A percentile compares a stretch with the other conserved stretches of the same genome.
These are phyloP conservation scores for Neodiprion virginianus DNA, from an alignment of 1,140 invertebrate species.

Conservation along the genomic window DNA sequence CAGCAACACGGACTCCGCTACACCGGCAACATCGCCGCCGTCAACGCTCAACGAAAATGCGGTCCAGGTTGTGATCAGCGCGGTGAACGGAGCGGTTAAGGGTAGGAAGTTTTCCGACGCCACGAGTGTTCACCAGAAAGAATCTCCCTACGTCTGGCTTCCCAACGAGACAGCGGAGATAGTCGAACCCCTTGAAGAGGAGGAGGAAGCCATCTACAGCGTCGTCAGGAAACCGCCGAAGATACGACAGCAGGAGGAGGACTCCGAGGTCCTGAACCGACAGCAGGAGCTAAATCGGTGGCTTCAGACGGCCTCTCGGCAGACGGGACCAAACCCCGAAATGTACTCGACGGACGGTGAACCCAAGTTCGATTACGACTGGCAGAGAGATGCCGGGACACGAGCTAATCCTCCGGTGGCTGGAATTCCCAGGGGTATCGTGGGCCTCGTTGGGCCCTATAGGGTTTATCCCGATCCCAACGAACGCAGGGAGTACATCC, in stretches of 20 bases:
- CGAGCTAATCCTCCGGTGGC: not conserved
- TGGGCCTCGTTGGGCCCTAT: constrained; percentile 48
- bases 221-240: constrained; percentile 43
- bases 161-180: constrained; percentile 12
- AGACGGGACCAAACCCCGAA: not conserved
- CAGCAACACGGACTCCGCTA: constrained; percentile 15
- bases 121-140: not conserved
- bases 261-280: constrained; percentile 24
- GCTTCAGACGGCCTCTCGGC: constrained; percentile 33
- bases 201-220: constrained; percentile 43
- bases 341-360: not conserved
- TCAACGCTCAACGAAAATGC: constrained; percentile 20
- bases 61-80: constrained; percentile 33
- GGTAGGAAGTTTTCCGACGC: not conserved
- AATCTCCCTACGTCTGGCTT: not conserved
- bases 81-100: constrained; percentile 19
- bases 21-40: not conserved
- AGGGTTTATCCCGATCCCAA: constrained; percentile 39
- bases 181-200: constrained; percentile 20
- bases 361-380: constrained; percentile 6
- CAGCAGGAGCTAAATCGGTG: constrained; percentile 41
- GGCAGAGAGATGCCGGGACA: constrained; percentile 6
- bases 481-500: constrained; percentile 43
- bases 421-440: constrained; percentile 42
- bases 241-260: constrained; percentile 15